These are phyloP conservation scores for Rhipidura dahli DNA, from an alignment of 2,113 vertebrate species.

Conservation along the genomic window DNA sequence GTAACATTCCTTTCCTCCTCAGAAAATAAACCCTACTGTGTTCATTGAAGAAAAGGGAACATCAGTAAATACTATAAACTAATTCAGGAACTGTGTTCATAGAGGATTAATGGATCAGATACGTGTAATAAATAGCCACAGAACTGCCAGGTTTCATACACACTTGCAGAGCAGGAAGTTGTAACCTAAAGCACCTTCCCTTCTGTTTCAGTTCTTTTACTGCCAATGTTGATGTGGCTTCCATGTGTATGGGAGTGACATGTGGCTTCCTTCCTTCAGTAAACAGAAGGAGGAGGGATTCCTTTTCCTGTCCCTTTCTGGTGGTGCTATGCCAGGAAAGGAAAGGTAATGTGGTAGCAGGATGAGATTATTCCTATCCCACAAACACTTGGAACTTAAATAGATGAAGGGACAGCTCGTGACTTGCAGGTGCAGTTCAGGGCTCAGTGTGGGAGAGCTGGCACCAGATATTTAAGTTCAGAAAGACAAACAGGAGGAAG, in stretches of 20 bases:
- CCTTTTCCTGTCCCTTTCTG: background rate
- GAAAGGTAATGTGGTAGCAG: background rate
- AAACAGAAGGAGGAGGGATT: background rate
- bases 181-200: background rate
- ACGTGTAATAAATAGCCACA: rapidly evolving
- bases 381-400: background rate
- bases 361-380: background rate
- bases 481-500: background rate
- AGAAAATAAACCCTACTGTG: background rate
- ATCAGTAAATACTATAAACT: background rate
- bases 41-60: background rate
- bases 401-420: background rate
- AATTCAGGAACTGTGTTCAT: background rate
- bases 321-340: background rate
- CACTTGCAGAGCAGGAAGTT: background rate
- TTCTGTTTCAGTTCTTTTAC: background rate
- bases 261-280: background rate
- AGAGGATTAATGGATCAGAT: background rate
- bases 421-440: background rate
- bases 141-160: background rate
- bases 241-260: rapidly evolving
- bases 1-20: background rate
- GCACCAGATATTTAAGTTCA: background rate
- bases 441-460: background rate
- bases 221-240: background rate